phyloP scores from a whole-genome alignment of 2,888 invertebrate genomes.

The Spatulosminthurus flaviceps region DNA sequence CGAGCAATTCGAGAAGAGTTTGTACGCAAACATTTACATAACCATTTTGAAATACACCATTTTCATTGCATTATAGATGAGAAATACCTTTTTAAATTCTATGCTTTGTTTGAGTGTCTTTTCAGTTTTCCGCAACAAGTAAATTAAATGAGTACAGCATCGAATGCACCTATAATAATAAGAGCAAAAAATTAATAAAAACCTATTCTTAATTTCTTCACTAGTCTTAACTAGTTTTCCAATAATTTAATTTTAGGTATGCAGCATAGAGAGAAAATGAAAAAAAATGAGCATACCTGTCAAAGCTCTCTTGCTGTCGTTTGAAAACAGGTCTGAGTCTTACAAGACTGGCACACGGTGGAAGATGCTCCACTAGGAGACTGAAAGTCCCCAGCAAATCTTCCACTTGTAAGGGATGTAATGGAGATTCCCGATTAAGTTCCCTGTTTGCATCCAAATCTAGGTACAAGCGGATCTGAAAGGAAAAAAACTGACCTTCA shows the following conservation, averaged over 20 bases:
- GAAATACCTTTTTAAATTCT: constrained; percentile 62
- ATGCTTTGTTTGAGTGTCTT: constrained; percentile 56
- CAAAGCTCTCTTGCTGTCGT: constrained; percentile 82
- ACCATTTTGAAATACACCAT: no score
- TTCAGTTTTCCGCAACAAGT: constrained; percentile 74
- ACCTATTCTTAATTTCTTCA: no score
- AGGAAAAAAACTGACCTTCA: constrained; percentile 15
- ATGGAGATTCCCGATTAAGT: constrained; percentile 51
- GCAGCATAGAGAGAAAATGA: no score
- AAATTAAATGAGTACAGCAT: constrained; percentile 81
- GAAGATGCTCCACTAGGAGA: constrained; percentile 74
- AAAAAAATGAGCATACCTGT: no score
- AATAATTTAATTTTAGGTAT: no score
- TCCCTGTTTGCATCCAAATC: constrained; percentile 61
- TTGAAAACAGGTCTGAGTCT: constrained; percentile 76
- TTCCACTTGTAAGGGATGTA: constrained; percentile 66
- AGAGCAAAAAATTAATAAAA: no score
- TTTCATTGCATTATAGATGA: no score
- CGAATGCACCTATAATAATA: constrained; percentile 70
- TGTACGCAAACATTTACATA: not conserved
- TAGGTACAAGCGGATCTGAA: constrained; percentile 61
- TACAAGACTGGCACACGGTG: constrained; percentile 68
- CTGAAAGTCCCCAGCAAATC: constrained; percentile 78
- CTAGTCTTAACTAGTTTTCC: no score
- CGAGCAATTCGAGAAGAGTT: not conserved